A percentile compares a stretch with the other conserved stretches of the same genome.
These are phyloP conservation scores for Troides oblongomaculatus DNA, from an alignment of 2,888 invertebrate species.

Conservation along the genomic window DNA sequence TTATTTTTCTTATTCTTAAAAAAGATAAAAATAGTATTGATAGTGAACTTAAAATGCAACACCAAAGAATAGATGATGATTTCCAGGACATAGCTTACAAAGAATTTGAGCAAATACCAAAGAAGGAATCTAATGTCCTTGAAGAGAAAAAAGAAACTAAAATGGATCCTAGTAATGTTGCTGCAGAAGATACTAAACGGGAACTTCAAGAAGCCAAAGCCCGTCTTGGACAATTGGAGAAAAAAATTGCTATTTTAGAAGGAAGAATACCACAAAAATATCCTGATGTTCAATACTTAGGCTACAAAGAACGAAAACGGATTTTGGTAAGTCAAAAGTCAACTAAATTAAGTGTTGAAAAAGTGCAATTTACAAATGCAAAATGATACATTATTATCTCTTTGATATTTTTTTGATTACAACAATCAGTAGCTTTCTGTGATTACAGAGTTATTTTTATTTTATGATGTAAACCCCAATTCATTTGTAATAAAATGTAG, in stretches of 20 bases:
- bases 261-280: slow-evolving; percentile 89
- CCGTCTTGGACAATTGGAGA: slow-evolving; percentile 84
- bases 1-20: slow-evolving; percentile 58
- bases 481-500: neutral
- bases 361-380: too few relatives aligned
- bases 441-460: neutral
- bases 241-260: slow-evolving; percentile 86
- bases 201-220: slow-evolving; percentile 82
- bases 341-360: neutral
- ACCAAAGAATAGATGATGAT: slow-evolving; percentile 51
- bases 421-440: neutral
- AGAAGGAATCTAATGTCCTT: slow-evolving; percentile 44
- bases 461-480: neutral
- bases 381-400: neutral
- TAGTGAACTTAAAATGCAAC: slow-evolving; percentile 38
- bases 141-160: slow-evolving; percentile 41
- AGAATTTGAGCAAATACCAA: slow-evolving; percentile 52
- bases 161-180: slow-evolving; percentile 41
- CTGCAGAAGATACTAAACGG: slow-evolving; percentile 54
- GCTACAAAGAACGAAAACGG: slow-evolving; percentile 94
- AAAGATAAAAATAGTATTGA: slow-evolving; percentile 44
- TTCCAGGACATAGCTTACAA: slow-evolving; percentile 49
- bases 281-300: slow-evolving; percentile 94
- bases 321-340: slow-evolving; percentile 85
- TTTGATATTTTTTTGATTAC: neutral